phyloP scores from a whole-genome alignment of 2,888 invertebrate genomes.

The Drosophila mimica region DNA sequence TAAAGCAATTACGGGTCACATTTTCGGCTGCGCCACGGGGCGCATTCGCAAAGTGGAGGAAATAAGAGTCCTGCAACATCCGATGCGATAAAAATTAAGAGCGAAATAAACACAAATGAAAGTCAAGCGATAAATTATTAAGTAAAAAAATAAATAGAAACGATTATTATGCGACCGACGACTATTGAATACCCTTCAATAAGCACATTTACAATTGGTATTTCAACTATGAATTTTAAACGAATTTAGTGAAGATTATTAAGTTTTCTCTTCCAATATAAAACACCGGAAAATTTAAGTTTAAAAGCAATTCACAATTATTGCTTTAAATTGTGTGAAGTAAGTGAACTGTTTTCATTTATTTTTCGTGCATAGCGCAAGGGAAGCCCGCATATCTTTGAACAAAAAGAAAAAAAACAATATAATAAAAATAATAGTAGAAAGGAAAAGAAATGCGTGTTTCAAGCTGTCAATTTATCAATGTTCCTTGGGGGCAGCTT shows the following conservation, averaged over 20 bases:
- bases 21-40: constrained; percentile 54
- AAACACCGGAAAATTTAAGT: background rate
- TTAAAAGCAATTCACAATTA: background rate
- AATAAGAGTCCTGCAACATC: constrained; percentile 71
- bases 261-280: background rate
- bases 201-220: background rate
- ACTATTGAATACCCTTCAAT: constrained; percentile 27
- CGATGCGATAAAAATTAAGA: constrained; percentile 59
- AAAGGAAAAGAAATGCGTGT: background rate
- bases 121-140: constrained; percentile 57
- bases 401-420: background rate
- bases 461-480: constrained; percentile 61
- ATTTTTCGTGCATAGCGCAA: background rate
- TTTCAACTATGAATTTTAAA: background rate
- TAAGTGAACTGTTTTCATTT: background rate
- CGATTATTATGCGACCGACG: background rate
- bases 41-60: constrained; percentile 35
- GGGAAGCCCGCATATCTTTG: background rate
- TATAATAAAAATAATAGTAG: background rate
- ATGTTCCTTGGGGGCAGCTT: constrained; percentile 21
- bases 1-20: constrained; percentile 81
- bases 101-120: constrained; percentile 28
- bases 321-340: background rate
- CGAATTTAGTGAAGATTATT: background rate
- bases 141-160: constrained; percentile 13